A percentile compares a stretch with the other conserved stretches of the same genome.
These are phyloP conservation scores for Sebastes itinus DNA, from an alignment of 2,797 vertebrate genomes.

Conservation along the genomic window DNA sequence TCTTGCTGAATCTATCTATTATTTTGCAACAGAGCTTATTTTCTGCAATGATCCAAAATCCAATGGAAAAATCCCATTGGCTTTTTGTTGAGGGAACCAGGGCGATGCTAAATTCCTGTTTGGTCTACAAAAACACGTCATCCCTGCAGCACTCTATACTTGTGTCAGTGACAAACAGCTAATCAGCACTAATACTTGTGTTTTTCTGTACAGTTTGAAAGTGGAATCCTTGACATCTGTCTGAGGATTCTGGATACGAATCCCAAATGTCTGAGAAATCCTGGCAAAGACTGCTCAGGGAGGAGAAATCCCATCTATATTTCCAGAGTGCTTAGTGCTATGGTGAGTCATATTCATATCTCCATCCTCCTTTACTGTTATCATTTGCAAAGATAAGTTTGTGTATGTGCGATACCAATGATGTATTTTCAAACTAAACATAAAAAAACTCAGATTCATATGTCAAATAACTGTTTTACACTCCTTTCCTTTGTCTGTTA, in stretches of 20 bases:
- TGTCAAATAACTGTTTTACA: background rate
- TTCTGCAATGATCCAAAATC: no score
- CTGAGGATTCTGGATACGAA: slow-evolving; percentile 89
- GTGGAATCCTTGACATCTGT: slow-evolving; percentile 87
- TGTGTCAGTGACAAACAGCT: background rate
- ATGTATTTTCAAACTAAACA: background rate
- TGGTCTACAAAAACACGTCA: no score
- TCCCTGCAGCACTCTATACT: background rate
- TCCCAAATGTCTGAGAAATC: slow-evolving; percentile 87
- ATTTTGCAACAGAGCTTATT: no score
- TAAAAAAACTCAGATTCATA: background rate
- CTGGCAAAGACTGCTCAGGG: slow-evolving; percentile 87
- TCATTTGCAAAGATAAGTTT: background rate
- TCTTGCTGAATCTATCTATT: no score
- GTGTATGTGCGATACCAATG: background rate
- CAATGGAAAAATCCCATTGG: no score
- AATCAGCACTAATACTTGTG: background rate
- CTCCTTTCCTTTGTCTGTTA: slow-evolving; percentile 58
- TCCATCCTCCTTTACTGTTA: background rate
- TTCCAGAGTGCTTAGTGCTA: slow-evolving; percentile 91
- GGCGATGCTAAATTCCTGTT: no score
- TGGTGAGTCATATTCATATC: slow-evolving; percentile 82
- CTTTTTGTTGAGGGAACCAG: no score
- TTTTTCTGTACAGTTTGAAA: slow-evolving; percentile 87
- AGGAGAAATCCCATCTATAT: slow-evolving; percentile 90